Base-by-base conservation (phyloP, 1,140 invertebrate genomes). In the Aphis gossypii region DNA sequence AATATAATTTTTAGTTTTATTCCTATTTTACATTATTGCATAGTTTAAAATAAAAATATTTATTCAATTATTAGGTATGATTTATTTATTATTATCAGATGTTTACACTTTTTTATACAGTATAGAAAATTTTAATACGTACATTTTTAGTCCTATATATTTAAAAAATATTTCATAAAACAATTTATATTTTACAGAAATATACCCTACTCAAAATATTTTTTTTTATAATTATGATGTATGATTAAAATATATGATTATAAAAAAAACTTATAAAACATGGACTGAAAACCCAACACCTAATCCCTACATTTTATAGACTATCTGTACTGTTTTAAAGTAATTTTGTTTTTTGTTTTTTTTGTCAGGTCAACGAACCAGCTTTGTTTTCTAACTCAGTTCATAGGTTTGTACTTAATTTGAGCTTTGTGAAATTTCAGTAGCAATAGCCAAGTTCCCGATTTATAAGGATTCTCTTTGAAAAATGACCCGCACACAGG, bases 401-500 rank as follows among this genome's bases (percentile, higher is more conserved):
- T 48, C n/a, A 35, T 5, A 25, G 46, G 18, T 51, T 92, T 30
- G 41, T 82, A 35, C 41, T 41, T 54, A 84, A 54, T 84, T 84
- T 84, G 68, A 35, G 41, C 82, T 84, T 92, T 92, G 35, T 84
- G n/a, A 91, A 91, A 76, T 76, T 91, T 44, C 60, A 76, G 90
- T 60, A 76, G 91, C 46, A n/a, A 35, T 46, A 35, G 38, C 60
- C 44, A 46, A 92, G n/a, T 51, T 44, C 0, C 44, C 76, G 35
- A 56, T 23, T 84, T 54, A 48, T 54, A 84, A 93, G 41, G 92
- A 86, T 84, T 86, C 35, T 41, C 82, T 86, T 93, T 93, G 92
- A 93, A 86, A 93, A 93, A 93, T 93, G 92, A 93, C 82, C 92
- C 76, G 4, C 46, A n/a, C 20, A 44, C 92, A 82, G 82, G 92